Evolutionary conservation across 1,140 invertebrate species (phyloP).

Genomic region (Asbolus verrucosus): DNA sequence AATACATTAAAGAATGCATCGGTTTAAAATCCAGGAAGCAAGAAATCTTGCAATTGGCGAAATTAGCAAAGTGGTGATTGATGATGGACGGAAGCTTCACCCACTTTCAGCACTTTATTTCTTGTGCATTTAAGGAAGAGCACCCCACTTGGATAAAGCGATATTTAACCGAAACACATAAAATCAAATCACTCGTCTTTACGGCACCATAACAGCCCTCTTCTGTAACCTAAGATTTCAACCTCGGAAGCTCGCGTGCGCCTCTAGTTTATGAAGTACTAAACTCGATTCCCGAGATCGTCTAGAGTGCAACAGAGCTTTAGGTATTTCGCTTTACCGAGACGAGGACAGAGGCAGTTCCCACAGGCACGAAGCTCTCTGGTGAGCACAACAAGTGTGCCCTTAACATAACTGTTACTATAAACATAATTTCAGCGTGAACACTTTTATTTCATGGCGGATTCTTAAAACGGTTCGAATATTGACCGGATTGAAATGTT

Average conservation of each 20-base stretch:
- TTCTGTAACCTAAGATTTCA: conserved; percentile 64
- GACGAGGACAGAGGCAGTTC: conserved; percentile 42
- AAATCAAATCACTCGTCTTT: conserved; percentile 65
- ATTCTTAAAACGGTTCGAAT: conserved; percentile 53
- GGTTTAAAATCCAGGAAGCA: no score
- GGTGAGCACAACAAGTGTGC: conserved; percentile 64
- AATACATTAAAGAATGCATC: conserved; percentile 23
- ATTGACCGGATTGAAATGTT: conserved; percentile 53
- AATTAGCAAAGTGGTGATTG: conserved; percentile 17
- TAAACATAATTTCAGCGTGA: conserved; percentile 65
- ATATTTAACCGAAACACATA: conserved; percentile 65
- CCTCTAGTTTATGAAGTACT: conserved; percentile 65
- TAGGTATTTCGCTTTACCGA: not conserved
- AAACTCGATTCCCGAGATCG: conserved; percentile 60
- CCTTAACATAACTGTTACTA: conserved; percentile 65
- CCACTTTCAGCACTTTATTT: conserved; percentile 36
- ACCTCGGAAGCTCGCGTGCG: conserved; percentile 63
- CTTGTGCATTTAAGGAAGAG: conserved; percentile 12
- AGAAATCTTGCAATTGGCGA: not conserved
- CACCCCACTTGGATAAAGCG: conserved; percentile 57
- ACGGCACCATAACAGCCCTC: conserved; percentile 63
- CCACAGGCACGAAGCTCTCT: conserved; percentile 45
- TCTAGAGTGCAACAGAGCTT: conserved; percentile 33
- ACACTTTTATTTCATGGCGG: conserved; percentile 62
- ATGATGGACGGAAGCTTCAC: not conserved